Evolutionary conservation across 1,140 invertebrate genomes (phyloP).

Genomic region (Anoplolepis gracilipes): DNA sequence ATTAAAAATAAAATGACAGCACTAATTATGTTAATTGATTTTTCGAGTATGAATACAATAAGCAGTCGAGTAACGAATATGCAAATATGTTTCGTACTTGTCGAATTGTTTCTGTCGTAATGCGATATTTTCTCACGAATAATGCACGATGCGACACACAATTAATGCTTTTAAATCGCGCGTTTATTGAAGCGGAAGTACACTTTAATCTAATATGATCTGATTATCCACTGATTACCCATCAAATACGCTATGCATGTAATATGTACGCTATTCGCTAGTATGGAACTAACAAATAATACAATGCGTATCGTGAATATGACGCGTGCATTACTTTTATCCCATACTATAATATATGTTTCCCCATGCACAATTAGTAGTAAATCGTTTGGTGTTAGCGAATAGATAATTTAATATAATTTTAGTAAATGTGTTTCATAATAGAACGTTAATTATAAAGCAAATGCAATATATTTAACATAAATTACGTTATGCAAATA

Average conservation of each 20-base stretch:
- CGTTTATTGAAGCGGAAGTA: not conserved
- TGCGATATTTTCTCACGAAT: slow-evolving; percentile 15
- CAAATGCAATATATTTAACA: slow-evolving; percentile 34
- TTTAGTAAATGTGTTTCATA: slow-evolving; percentile 38
- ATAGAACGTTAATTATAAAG: slow-evolving; percentile 43
- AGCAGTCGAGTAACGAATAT: not conserved
- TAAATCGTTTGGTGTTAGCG: slow-evolving; percentile 42
- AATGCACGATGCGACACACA: not conserved
- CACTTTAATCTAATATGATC: slow-evolving; percentile 55
- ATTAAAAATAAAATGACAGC: not conserved
- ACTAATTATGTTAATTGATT: not conserved
- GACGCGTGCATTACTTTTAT: slow-evolving; percentile 44
- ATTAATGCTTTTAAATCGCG: slow-evolving; percentile 50
- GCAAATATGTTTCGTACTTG: not conserved
- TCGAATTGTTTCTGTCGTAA: slow-evolving; percentile 26
- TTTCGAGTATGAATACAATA: not conserved
- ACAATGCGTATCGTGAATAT: slow-evolving; percentile 16
- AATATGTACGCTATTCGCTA: slow-evolving; percentile 12
- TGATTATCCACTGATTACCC: slow-evolving; percentile 50
- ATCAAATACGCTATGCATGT: slow-evolving; percentile 33
- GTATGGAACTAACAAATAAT: slow-evolving; percentile 38
- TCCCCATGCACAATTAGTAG: slow-evolving; percentile 7
- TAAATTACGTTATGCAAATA: slow-evolving; percentile 38
- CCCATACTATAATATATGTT: slow-evolving; percentile 17
- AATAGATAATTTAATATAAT: slow-evolving; percentile 38